A percentile compares a stretch with the other conserved stretches of the same genome.
Conservation (phyloP, 2,797 vertebrate genomes). For the Pantherophis alleghaniensis region DNA sequence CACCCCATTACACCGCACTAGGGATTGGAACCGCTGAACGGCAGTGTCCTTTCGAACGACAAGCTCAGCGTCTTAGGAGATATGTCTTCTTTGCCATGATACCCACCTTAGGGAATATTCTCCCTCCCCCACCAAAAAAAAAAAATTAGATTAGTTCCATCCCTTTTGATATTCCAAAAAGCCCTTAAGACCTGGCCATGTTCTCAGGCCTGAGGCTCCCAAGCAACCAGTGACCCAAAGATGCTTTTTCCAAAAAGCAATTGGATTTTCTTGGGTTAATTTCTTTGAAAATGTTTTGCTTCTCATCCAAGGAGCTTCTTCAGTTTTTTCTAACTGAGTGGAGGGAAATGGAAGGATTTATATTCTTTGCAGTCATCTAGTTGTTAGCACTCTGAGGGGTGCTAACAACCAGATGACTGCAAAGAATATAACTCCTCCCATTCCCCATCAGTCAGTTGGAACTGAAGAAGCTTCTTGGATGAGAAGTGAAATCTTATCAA, state of each 20-base stretch:
- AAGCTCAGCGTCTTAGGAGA: too few relatives aligned
- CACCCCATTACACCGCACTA: too few relatives aligned
- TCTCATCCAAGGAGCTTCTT: neutral
- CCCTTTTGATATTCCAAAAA: neutral
- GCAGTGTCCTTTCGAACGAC: rapidly evolving
- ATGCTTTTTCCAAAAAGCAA: neutral
- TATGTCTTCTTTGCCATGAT: neutral
- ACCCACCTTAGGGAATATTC: neutral
- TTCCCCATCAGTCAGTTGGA: neutral
- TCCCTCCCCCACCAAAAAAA: too few relatives aligned
- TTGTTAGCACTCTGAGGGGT: neutral
- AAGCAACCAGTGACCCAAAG: neutral
- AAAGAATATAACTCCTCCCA: neutral
- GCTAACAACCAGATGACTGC: neutral
- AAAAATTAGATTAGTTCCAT: neutral
- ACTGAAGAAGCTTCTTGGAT: neutral
- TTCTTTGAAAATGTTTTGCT: neutral
- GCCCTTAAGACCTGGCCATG: neutral
- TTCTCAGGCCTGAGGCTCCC: neutral
- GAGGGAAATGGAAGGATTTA: neutral
- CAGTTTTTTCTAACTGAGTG: neutral
- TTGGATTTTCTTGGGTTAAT: neutral
- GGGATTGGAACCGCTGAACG: too few relatives aligned
- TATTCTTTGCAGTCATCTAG: neutral
- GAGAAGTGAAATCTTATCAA: neutral